Base-by-base conservation (phyloP, 2,797 vertebrate genomes). In the Sebastes taczanowskii region DNA sequence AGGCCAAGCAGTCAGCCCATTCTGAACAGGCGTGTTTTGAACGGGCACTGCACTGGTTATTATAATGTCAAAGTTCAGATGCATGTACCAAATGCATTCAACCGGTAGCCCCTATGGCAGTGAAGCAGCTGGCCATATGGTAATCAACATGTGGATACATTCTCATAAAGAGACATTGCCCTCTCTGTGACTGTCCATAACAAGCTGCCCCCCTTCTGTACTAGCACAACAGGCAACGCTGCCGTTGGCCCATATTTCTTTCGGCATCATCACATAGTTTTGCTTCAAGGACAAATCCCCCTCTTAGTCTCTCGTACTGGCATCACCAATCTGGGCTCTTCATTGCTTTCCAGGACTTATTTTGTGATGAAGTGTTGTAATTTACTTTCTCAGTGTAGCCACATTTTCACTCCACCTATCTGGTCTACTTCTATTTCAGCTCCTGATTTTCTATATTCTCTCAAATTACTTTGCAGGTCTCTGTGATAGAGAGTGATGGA, bases 351-450 rank as follows among this genome's bases (percentile, higher is more conserved):
- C 71, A 27, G 55, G 32, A 66, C 71, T 81, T 80, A 60, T 69
- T 83, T 85, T 69, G 22, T 71, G 74, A 85, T 82, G 30, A 84
- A 71, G 61, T 72, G 64, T 55, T 62, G 77, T 86, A 83, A 90
- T 90, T 86, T 77, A 82, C 65, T 87, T 86, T 83, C 77, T 59
- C 25, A 32, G 20, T 74, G 11, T 27, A 18, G 32, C 53, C 76
- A 62, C 63, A 58, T 83, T 89, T 85, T 74, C 60, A 32, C 64
- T 81, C 76, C 30, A n/a, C 66, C 64, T 25, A 58, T 67, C 69
- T 82, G 46, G 10, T 86, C 42, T 63, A 53, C 52, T 76, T 82
- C 69, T 29, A 78, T 83, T 83, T 74, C 73, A 68, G 80, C 38
- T 74, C 27, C 59, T 70, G 67, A 84, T 86, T 82, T 83, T 72